phyloP scores from a whole-genome alignment of 1,140 invertebrate species.

The Brachionus manjavacas region DNA sequence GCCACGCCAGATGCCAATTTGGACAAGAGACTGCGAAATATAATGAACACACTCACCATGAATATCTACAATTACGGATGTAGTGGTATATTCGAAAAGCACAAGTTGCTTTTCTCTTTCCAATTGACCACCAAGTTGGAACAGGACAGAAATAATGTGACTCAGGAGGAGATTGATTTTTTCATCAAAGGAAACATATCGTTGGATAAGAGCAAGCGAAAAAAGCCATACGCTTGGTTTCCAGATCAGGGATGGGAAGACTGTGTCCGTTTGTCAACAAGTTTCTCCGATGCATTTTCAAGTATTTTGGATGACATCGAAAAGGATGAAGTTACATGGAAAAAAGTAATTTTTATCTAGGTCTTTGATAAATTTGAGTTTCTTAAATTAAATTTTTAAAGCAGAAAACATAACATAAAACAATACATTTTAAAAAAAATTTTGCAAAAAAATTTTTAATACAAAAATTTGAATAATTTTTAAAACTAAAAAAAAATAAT shows the following conservation, averaged over 20 bases:
- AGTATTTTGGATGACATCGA: constrained; percentile 66
- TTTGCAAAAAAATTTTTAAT: too few relatives aligned
- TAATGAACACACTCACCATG: constrained; percentile 74
- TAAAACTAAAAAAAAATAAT: too few relatives aligned
- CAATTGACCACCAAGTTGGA: constrained; percentile 79
- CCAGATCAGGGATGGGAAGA: constrained; percentile 72
- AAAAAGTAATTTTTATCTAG: constrained; percentile 63
- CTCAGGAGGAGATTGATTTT: constrained; percentile 74
- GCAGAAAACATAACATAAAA: too few relatives aligned
- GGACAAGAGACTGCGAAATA: constrained; percentile 68
- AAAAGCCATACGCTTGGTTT: constrained; percentile 70
- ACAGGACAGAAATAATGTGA: constrained; percentile 63
- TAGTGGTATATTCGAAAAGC: constrained; percentile 80
- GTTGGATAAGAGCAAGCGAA: constrained; percentile 67
- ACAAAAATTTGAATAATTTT: too few relatives aligned
- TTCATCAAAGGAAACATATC: constrained; percentile 78
- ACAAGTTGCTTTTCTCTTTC: constrained; percentile 82
- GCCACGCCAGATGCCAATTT: constrained; percentile 71
- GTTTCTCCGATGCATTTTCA: constrained; percentile 67
- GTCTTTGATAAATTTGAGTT: too few relatives aligned
- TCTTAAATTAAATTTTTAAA: too few relatives aligned
- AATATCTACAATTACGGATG: constrained; percentile 83
- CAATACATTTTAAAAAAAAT: too few relatives aligned
- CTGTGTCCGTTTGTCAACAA: constrained; percentile 66
- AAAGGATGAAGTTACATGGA: constrained; percentile 64